Base-by-base conservation (phyloP, 1,140 invertebrate genomes). In the Papilio aristodemus region DNA sequence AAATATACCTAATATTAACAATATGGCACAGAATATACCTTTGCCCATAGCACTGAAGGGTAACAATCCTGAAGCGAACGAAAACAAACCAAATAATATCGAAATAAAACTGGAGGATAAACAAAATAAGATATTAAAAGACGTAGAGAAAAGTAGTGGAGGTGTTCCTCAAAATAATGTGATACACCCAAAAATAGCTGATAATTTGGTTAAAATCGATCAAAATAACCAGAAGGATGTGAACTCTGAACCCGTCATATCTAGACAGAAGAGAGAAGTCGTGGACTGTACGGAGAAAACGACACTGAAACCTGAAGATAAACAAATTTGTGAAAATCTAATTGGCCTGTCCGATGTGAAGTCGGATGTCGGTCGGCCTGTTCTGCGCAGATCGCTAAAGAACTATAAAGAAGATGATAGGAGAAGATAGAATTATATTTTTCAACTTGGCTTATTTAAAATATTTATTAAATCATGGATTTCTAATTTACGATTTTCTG, bases 231-330 rank as follows among this genome's bases (percentile, higher is more conserved):
- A 69, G 38, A 69, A 59, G 39, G 36, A 43, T 41, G 70, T 59
- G n/a, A 69, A 72, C 9, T 4, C 38, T 59, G 22, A 64, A n/a
- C 43, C 54, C 19, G 58, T 60, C 3, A 32, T 57, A 58, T 27
- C 50, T 32, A 82, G 88, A 69, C 80, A 87, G 22, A 92, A 92
- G 69, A 83, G 90, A 67, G 88, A 91, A 75, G 76, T 84, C 7
- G 72, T 87, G 0, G 86, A 92, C 72, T 91, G 86, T 71, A 84
- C 82, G 9, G 75, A 85, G 58, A 83, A 79, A 76, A 77, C 76
- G 6, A 39, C 57, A 17, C 60, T 88, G 9, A 77, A 84, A 69
- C 77, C 76, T 6, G 81, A 87, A 69, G 87, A 87, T 32, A 84
- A 78, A 71, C 73, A 84, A 74, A 87, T 90, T 39, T 92, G 88